phyloP scores from a whole-genome alignment of 2,113 vertebrate species.

The Rissa tridactyla region DNA sequence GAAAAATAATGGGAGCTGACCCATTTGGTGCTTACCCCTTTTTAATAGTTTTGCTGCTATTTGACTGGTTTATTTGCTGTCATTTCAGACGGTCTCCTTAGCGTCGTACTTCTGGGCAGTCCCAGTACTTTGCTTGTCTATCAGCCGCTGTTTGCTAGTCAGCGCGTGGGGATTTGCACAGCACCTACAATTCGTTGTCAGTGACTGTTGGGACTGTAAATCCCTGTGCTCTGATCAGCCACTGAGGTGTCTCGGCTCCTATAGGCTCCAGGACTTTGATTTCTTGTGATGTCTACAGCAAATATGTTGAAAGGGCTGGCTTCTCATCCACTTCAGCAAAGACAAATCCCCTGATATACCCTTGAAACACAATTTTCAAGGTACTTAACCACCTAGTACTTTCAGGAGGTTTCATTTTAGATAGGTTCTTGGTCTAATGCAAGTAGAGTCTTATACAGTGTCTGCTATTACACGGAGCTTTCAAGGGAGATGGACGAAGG shows the following conservation, averaged over 20 bases:
- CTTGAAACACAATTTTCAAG: conserved; percentile 46
- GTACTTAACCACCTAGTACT: conserved; percentile 39
- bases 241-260: neutral
- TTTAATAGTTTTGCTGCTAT: neutral
- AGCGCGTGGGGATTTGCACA: neutral
- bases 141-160: neutral
- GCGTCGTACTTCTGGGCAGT: neutral
- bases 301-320: conserved; percentile 12
- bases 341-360: conserved; percentile 39
- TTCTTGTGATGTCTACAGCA: conserved; percentile 45
- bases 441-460: neutral
- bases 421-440: neutral
- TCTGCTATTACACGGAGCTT: neutral
- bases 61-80: neutral
- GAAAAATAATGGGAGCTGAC: neutral
- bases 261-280: conserved; percentile 31
- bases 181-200: neutral
- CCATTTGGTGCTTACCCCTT: neutral
- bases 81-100: neutral
- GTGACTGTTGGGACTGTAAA: neutral
- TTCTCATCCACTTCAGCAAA: conserved; percentile 37
- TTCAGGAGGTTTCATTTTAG: conserved; percentile 36
- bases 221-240: neutral
- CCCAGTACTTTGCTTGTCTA: neutral
- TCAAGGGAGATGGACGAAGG: neutral